These are phyloP conservation scores for Hirtodrosophila trivittata DNA, from an alignment of 2,888 invertebrate species.

Conservation along the genomic window DNA sequence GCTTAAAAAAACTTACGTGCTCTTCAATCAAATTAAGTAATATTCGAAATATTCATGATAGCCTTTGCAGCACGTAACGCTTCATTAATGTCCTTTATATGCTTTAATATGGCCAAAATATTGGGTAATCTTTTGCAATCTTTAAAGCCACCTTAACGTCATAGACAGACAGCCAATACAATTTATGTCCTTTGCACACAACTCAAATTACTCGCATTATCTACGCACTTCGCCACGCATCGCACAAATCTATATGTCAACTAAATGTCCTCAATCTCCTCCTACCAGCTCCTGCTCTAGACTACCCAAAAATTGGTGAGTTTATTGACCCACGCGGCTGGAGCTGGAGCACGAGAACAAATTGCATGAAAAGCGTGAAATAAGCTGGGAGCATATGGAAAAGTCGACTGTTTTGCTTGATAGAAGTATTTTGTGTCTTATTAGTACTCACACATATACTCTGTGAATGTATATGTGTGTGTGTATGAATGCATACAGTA, in stretches of 20 bases:
- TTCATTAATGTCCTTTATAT: too few relatives aligned
- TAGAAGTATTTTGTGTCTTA: constrained; percentile 57
- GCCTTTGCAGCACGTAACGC: too few relatives aligned
- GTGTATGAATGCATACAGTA: constrained; percentile 51
- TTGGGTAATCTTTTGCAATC: not conserved
- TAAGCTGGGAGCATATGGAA: constrained; percentile 69
- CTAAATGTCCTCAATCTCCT: constrained; percentile 21
- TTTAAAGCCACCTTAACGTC: not conserved
- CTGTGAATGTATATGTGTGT: not conserved
- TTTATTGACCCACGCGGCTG: constrained; percentile 67
- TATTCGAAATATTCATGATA: too few relatives aligned
- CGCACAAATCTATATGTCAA: constrained; percentile 72
- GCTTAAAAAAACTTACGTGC: too few relatives aligned
- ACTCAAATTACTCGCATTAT: constrained; percentile 74
- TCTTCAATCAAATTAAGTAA: too few relatives aligned
- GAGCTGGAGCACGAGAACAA: constrained; percentile 30
- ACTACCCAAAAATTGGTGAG: constrained; percentile 27
- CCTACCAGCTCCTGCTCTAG: not conserved
- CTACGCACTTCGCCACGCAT: constrained; percentile 61
- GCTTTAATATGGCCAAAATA: not conserved
- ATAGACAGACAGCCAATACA: constrained; percentile 26
- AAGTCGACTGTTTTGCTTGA: constrained; percentile 30
- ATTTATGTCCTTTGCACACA: constrained; percentile 55
- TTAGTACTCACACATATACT: constrained; percentile 53
- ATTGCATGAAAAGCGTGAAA: constrained; percentile 74